Evolutionary conservation across 2,888 invertebrate genomes (phyloP).

Genomic region (Lasioglossum pauxillum): DNA sequence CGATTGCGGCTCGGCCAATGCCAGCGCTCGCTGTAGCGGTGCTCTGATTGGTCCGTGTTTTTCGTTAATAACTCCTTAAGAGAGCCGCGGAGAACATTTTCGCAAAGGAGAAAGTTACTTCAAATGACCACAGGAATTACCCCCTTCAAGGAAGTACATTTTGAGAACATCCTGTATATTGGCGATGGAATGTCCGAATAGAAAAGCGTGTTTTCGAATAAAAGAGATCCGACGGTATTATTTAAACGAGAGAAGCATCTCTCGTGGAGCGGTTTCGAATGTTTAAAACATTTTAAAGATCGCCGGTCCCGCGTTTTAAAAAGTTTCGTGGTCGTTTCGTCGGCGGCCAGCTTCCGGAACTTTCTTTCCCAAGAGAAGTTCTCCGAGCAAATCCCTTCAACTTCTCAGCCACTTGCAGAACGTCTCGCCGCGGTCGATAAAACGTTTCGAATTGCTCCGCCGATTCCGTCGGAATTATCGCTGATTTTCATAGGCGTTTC

Average conservation of each 20-base stretch:
- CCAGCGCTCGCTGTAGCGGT: no score
- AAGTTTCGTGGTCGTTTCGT: constrained; percentile 47
- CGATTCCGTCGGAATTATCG: constrained; percentile 46
- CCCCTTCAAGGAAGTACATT: no score
- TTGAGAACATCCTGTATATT: no score
- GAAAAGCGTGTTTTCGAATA: no score
- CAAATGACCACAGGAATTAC: no score
- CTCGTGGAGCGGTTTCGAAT: constrained; percentile 13
- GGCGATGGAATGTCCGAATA: background rate
- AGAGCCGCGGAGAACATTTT: no score
- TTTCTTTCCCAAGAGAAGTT: constrained; percentile 49
- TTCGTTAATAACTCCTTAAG: no score
- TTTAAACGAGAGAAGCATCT: background rate
- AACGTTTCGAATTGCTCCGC: constrained; percentile 36
- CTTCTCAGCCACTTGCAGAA: constrained; percentile 46
- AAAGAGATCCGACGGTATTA: background rate
- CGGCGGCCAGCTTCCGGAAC: constrained; percentile 22
- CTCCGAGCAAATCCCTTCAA: constrained; percentile 33
- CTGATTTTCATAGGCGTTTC: constrained; percentile 39
- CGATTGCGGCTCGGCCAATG: no score
- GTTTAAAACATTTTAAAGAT: constrained; percentile 40
- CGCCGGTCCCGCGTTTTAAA: constrained; percentile 23
- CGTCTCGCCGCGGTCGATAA: constrained; percentile 47
- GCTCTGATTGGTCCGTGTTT: no score
- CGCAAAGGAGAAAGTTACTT: no score